Conservation (phyloP, 1,140 invertebrate genomes). For the Aphaenogaster ashmeadi region DNA sequence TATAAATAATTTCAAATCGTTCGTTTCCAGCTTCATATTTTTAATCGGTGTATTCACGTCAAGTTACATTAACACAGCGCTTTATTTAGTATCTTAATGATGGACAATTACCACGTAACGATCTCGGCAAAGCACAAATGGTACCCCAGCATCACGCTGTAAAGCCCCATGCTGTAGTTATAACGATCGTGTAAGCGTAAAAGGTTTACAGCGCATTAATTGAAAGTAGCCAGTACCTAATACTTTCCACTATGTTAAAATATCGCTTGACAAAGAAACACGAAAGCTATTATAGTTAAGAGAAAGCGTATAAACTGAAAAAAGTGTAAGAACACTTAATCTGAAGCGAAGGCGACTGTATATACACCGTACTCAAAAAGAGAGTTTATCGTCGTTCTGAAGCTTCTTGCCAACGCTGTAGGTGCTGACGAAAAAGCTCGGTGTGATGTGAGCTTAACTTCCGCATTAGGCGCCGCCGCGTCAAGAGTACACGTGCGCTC, state of each 20-base stretch:
- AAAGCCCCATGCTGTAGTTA: neutral
- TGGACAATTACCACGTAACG: slow-evolving; percentile 37
- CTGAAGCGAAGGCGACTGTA: neutral
- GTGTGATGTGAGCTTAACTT: slow-evolving; percentile 36
- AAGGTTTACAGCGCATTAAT: slow-evolving; percentile 38
- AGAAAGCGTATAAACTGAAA: neutral
- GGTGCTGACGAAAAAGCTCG: neutral
- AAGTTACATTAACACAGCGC: neutral
- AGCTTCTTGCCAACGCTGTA: slow-evolving; percentile 9
- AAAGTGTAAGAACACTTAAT: slow-evolving; percentile 35
- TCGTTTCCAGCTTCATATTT: neutral
- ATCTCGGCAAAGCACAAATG: slow-evolving; percentile 33
- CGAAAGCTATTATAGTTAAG: neutral
- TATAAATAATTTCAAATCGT: slow-evolving; percentile 43
- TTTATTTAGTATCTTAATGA: slow-evolving; percentile 42
- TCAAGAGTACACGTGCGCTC: slow-evolving; percentile 15
- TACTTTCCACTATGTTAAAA: slow-evolving; percentile 3
- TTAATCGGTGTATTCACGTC: neutral
- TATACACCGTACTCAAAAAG: neutral
- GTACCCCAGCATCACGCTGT: neutral
- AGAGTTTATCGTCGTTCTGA: slow-evolving; percentile 30
- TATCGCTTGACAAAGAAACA: slow-evolving; percentile 20
- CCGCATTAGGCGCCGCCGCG: slow-evolving; percentile 11
- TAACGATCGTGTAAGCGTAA: neutral
- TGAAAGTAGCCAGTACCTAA: slow-evolving; percentile 10